Evolutionary conservation across 2,113 vertebrate species (phyloP).

Genomic region (Climacteris rufus): DNA sequence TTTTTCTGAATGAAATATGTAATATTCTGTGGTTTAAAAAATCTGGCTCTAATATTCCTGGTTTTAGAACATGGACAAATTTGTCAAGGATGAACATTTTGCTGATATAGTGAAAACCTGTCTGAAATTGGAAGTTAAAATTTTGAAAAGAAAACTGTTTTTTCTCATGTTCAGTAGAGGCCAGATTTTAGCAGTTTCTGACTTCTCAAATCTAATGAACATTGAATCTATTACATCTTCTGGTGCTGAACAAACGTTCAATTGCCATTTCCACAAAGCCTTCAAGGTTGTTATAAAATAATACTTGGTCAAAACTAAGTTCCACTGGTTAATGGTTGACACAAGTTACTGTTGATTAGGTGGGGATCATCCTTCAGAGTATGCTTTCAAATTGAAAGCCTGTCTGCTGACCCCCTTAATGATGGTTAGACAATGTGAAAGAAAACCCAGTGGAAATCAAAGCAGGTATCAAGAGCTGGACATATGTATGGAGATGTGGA

Average conservation of each 20-base stretch:
- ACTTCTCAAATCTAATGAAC: background rate
- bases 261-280: background rate
- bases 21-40: background rate
- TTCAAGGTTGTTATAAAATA: background rate
- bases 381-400: background rate
- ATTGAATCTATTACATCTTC: background rate
- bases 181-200: background rate
- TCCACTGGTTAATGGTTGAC: background rate
- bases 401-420: background rate
- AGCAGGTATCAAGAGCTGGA: background rate
- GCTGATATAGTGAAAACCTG: background rate
- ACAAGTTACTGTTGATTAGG: background rate
- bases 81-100: background rate
- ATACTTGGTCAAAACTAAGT: background rate
- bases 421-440: background rate
- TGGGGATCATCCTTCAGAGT: background rate
- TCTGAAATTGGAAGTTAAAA: background rate
- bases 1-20: background rate
- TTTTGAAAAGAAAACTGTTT: background rate
- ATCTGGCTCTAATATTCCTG: background rate
- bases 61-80: background rate
- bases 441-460: background rate
- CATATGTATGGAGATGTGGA: background rate
- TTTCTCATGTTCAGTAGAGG: background rate
- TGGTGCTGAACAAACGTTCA: background rate